These are phyloP conservation scores for Upupa epops DNA, from an alignment of 2,113 vertebrate genomes.

Conservation along the genomic window DNA sequence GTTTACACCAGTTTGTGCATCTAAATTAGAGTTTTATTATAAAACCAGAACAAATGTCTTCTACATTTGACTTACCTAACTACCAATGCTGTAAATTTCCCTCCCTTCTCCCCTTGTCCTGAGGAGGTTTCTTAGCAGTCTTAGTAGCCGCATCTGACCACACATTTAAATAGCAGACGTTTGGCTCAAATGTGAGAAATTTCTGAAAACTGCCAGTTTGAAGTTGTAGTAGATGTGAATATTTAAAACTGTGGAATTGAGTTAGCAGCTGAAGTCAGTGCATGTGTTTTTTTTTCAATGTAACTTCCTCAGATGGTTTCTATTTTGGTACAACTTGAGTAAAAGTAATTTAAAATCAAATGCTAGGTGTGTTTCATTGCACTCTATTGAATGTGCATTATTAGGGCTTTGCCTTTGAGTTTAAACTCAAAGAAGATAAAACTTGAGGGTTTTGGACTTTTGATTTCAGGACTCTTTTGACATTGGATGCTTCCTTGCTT, in stretches of 20 bases:
- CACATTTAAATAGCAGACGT: background rate
- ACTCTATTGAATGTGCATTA: background rate
- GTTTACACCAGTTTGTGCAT: background rate
- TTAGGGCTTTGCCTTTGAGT: slow-evolving; percentile 8
- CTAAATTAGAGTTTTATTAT: background rate
- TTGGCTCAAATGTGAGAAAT: slow-evolving; percentile 40
- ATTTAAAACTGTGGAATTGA: slow-evolving; percentile 15
- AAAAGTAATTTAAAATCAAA: slow-evolving; percentile 26
- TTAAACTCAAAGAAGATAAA: slow-evolving; percentile 15
- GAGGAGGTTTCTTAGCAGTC: background rate
- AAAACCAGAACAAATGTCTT: background rate
- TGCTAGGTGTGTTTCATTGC: background rate
- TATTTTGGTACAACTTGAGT: slow-evolving; percentile 40
- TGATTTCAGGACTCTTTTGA: background rate
- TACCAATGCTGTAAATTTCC: background rate
- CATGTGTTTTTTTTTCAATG: background rate
- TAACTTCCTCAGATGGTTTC: slow-evolving; percentile 7
- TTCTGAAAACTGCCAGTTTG: slow-evolving; percentile 19
- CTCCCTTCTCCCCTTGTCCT: background rate
- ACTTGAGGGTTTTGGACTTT: background rate
- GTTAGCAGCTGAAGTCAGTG: slow-evolving; percentile 15
- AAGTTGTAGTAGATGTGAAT: slow-evolving; percentile 8
- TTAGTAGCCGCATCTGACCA: background rate
- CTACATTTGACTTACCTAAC: background rate
- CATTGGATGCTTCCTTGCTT: background rate